Evolutionary conservation across 2,113 vertebrate genomes (phyloP), one percentile per base, ranked within the genome.

Genomic region (Saguinus midas): DNA sequence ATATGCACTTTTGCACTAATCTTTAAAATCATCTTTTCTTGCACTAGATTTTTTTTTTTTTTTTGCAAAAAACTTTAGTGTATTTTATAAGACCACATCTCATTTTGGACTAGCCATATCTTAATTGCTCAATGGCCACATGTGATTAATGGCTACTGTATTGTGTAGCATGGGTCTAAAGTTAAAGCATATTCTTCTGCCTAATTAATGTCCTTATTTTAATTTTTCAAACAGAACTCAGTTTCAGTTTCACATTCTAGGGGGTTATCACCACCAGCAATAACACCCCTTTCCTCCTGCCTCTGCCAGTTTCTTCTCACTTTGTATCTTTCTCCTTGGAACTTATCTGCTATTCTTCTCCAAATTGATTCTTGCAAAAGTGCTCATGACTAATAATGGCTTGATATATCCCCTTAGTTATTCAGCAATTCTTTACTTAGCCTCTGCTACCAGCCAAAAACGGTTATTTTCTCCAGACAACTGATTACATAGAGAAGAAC

Each of bases 341-440:
- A 81, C 7, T 95, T 57, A 73, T 57, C 16, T 50, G 7, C 16
- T 90, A 64, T 61, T 93, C 37, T 40, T 40, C 35, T 72, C 57
- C 37, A 94, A 68, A 70, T 57, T 3, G 45, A 20, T 82, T 90
- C 13, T 80, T 73, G 7, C 29, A 96, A 86, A 94, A 64, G 83
- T 61, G 5, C 5, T 83, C 48, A 66, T 88, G 35, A 55, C 55
- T 70, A 83, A 58, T 48, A 81, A 72, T 68, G 45, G 4, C 4
- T 64, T 83, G 52, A 83, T 29, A 64, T 10, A 79, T 64, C 48
- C 57, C 20, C 89, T 29, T 70, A 66, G 58, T 79, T 50, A 92
- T 64, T 90, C 29, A 83, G 57, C 8, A 27, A 37, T 64, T 21
- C 79, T 75, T 52, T 93, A 68, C 7, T 52, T 12, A 90, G 21